Evolutionary conservation across 2,113 vertebrate species (phyloP), one percentile per base, ranked within the genome.

Genomic region (Clarias magur): DNA sequence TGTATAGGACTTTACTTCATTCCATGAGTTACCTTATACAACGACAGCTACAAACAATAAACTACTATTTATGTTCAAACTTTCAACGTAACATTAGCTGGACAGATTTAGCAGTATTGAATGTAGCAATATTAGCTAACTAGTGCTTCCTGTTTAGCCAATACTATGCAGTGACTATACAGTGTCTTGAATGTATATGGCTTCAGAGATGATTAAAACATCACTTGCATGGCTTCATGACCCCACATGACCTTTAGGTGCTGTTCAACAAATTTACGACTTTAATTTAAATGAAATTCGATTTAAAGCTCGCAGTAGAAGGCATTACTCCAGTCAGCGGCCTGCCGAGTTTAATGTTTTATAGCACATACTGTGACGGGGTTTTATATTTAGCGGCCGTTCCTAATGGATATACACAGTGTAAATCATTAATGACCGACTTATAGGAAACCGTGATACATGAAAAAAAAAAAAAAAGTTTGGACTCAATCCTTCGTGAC

Each of bases 401-500:
- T 5, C 12, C 67, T 68, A 30, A 68, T 4, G 42, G 9, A 83
- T 11, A n/a, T 23, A 82, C 23, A 17, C 8, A 11, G 79, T 13
- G 19, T 81, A 38, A 81, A 38, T 81, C 60, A 23, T 81, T 19
- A 81, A 81, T 30, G 67, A 68, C n/a, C 63, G 12, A 65, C 27
- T 30, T 68, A 68, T 16, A 30, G 67, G 12, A 30, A 27, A 11
- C 63, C 63, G 0, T 12, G 25, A 65, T 2, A n/a, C 63, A 25
- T 63, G 25, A 25, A 9, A 48, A 48, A 48, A 48, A 0, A 42
- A 42, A 42, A 42, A 42, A 42, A 65, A 3, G 25, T 65, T 65
- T 63, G 8, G 23, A 63, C 25, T 25, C 62, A 63, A 25, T 10
- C 7, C 23, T 8, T 25, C 10, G 21, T 67, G 65, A 67, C 4